Evolutionary conservation across 2,113 vertebrate genomes (phyloP).

Genomic region (Hiodon alosoides): DNA sequence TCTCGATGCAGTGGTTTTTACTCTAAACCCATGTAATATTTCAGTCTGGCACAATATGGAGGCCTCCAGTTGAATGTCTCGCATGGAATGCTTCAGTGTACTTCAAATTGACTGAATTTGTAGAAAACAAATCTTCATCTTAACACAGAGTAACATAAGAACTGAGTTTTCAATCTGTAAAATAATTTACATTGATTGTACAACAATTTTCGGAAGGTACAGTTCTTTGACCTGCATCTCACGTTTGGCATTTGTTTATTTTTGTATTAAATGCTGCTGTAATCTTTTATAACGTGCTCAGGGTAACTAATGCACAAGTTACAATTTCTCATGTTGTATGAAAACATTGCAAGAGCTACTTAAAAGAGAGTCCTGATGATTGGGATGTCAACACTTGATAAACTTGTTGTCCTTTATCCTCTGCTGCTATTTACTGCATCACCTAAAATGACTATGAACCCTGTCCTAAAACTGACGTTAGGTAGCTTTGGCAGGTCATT

Average conservation of each 20-base stretch:
- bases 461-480: too few species aligned
- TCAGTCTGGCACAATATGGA: too few species aligned
- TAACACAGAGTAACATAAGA: constrained; percentile 1
- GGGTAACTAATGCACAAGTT: not conserved
- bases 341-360: too few species aligned
- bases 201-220: not conserved
- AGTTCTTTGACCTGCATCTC: not conserved
- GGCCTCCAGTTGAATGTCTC: not conserved
- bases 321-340: too few species aligned
- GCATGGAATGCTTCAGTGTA: constrained; percentile 8
- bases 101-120: constrained; percentile 10
- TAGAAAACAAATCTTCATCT: constrained; percentile 13
- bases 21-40: too few species aligned
- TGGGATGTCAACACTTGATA: too few species aligned
- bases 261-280: constrained; percentile 7
- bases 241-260: not conserved
- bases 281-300: not conserved
- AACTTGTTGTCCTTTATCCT: too few species aligned
- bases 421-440: too few species aligned
- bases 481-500: too few species aligned
- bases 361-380: too few species aligned
- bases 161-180: constrained; percentile 9
- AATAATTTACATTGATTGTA: constrained; percentile 7
- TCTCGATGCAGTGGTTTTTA: too few species aligned
- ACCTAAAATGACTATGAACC: too few species aligned